Percentiles rank a stretch among this genome's conserved stretches.
These are phyloP conservation scores for Patagioenas fasciata DNA, from an alignment of 2,113 vertebrate genomes.

Conservation along the genomic window DNA sequence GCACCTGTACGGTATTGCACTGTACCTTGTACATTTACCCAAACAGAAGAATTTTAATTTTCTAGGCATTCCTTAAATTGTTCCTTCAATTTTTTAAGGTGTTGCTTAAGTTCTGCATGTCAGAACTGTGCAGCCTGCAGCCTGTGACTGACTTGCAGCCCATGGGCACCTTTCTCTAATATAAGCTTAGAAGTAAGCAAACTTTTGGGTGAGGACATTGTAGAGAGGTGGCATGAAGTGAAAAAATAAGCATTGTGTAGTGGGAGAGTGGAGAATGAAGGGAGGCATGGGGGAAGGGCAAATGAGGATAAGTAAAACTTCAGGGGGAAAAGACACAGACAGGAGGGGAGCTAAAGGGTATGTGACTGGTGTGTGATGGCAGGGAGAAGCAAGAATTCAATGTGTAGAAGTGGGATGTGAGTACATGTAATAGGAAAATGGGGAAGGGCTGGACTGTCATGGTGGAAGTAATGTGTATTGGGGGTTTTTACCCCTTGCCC, in stretches of 20 bases:
- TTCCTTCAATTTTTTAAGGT: not conserved
- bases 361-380: not conserved
- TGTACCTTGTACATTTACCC: not conserved
- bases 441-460: not conserved
- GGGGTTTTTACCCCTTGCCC: not conserved
- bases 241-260: not conserved
- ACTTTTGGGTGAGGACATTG: not conserved
- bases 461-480: not conserved
- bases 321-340: not conserved
- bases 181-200: not conserved
- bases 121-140: not conserved
- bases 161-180: not conserved
- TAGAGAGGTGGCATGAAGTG: not conserved
- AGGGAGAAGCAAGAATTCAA: not conserved
- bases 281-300: not conserved
- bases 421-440: not conserved
- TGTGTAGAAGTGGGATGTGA: accelerated
- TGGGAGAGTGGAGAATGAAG: not conserved
- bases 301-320: not conserved
- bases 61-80: not conserved
- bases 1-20: not conserved
- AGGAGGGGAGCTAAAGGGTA: not conserved
- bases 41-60: not conserved
- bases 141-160: not conserved
- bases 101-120: not conserved